These are phyloP conservation scores for Galendromus occidentalis DNA, from an alignment of 1,140 invertebrate genomes.

Conservation along the genomic window DNA sequence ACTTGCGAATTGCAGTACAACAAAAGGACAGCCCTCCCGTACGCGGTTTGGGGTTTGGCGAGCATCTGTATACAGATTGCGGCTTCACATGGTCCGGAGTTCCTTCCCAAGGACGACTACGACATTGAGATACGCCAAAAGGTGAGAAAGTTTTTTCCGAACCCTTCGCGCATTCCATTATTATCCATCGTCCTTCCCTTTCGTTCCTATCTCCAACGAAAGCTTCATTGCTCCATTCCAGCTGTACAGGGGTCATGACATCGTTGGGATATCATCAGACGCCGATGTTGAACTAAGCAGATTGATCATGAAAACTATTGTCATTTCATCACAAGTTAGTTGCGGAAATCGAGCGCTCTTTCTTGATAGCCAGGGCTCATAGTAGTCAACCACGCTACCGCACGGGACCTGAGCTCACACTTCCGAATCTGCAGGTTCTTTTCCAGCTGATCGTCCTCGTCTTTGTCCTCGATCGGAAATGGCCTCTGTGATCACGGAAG, in stretches of 20 bases:
- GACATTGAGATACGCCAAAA: neutral
- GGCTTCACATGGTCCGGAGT: neutral
- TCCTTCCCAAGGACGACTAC: neutral
- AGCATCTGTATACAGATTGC: neutral
- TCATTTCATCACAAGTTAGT: neutral
- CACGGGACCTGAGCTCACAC: neutral
- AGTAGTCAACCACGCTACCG: neutral
- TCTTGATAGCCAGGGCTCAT: neutral
- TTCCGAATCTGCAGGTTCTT: neutral
- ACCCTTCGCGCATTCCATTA: too few species aligned
- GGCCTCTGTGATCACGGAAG: neutral
- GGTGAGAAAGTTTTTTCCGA: neutral
- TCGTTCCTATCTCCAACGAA: too few species aligned
- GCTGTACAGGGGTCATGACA: neutral
- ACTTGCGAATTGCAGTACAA: neutral
- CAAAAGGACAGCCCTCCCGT: neutral
- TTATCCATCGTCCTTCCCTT: too few species aligned
- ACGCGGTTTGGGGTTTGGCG: neutral
- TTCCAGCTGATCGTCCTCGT: neutral
- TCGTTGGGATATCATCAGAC: neutral
- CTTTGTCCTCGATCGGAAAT: neutral
- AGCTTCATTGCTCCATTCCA: neutral
- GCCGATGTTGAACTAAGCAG: neutral
- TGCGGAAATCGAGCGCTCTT: neutral
- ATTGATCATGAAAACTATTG: constrained; percentile 1